Evolutionary conservation across 1,140 invertebrate genomes (phyloP).

Genomic region (Samia ricini): DNA sequence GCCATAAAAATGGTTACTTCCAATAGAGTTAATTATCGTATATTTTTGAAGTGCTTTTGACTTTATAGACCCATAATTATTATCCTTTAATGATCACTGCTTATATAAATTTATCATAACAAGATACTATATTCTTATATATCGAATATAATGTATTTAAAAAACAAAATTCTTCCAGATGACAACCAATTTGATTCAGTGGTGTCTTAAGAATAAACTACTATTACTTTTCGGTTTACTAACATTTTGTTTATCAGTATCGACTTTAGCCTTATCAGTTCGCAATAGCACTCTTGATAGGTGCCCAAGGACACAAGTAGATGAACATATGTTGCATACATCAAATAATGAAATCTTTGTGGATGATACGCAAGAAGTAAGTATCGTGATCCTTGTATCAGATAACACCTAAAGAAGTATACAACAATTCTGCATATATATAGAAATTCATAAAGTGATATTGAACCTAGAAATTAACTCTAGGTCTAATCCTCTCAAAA

Average conservation of each 20-base stretch:
- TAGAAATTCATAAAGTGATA: too few relatives aligned
- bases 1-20: too few relatives aligned
- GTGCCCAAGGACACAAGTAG: not conserved
- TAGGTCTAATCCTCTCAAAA: too few relatives aligned
- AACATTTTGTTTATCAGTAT: conserved; percentile 60
- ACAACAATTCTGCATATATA: too few relatives aligned
- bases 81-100: too few relatives aligned
- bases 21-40: too few relatives aligned
- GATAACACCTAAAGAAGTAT: not conserved
- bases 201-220: conserved; percentile 46
- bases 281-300: conserved; percentile 4
- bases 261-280: conserved; percentile 50
- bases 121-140: too few relatives aligned
- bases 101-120: too few relatives aligned
- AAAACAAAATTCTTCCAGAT: conserved; percentile 20
- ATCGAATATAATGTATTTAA: too few relatives aligned
- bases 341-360: not conserved
- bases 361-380: not conserved
- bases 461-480: too few relatives aligned
- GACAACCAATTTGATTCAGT: conserved; percentile 24
- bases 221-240: conserved; percentile 35
- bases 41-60: too few relatives aligned
- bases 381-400: not conserved
- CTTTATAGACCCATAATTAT: too few relatives aligned
- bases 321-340: not conserved